Base-by-base conservation (phyloP, 2,797 vertebrate species). In the Squalus acanthias region DNA sequence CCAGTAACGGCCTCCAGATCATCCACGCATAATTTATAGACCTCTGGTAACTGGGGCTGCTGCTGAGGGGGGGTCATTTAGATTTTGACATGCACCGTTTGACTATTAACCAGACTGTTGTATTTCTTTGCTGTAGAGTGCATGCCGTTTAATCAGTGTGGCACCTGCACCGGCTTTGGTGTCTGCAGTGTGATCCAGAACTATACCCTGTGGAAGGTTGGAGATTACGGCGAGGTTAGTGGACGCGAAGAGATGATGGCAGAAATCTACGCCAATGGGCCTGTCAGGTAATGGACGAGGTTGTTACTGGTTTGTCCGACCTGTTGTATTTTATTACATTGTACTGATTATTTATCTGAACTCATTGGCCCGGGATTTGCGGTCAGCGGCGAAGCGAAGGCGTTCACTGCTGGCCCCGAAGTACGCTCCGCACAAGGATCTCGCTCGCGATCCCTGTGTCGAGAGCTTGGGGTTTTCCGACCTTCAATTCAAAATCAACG, bases 201-300 rank as follows among this genome's bases (percentile, higher is more conserved):
- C 97, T 99, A 98, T 97, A 99, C 99, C 0, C 97, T 98, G 96
- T 99, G 99, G 99, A 99, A 98, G 96, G 99, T 99, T 29, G 98
- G 97, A 0, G 99, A 99, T 97, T 99, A 97, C 0, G 99, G 99
- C 1, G 5, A 96, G 0, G 97, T 99, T 96, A 98, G 97, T 0
- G 99, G 99, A 2, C 97, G 98, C 96, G 98, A 99, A 96, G 99
- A 99, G 97, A 99, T 99, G 99, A 99, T 98, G 98, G 98, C 99
- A 0, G 99, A 99, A 97, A 98, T 99, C 97, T 99, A 99, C 5
- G 46, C 97, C 0, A 97, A 98, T 0, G 99, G 99, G 39, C 99
- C 99, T 0, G 98, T 99, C 98, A 99, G 99, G 99, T 99, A 97
- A 82, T 46, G 79, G 82, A 24, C 2, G 12, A 0, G 1, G 33